Evolutionary conservation across 2,113 vertebrate species (phyloP).

Genomic region (Ictidomys tridecemlineatus): DNA sequence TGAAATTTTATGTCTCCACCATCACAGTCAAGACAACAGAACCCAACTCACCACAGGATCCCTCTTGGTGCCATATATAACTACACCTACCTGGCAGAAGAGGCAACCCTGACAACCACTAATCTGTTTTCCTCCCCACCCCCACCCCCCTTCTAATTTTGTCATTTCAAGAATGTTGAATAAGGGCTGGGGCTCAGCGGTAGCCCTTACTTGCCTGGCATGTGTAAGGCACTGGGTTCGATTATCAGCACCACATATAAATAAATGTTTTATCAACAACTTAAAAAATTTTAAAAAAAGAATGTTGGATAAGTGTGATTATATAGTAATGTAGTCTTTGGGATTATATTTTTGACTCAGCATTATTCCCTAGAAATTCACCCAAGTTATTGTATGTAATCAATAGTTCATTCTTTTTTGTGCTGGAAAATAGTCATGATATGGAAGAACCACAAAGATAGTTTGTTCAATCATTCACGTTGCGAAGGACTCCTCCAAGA

Average conservation of each 20-base stretch:
- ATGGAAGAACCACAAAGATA: background rate
- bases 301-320: background rate
- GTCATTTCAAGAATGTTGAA: background rate
- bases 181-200: background rate
- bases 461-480: background rate
- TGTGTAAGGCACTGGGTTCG: too few relatives aligned
- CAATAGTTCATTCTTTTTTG: background rate
- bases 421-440: background rate
- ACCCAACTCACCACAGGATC: background rate
- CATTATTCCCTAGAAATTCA: constrained; percentile 5
- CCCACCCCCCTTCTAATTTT: background rate
- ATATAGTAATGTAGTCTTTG: background rate
- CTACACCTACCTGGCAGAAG: background rate
- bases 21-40: background rate
- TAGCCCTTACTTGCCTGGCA: too few relatives aligned
- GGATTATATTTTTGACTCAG: background rate
- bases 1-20: background rate
- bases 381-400: background rate
- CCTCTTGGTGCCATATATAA: background rate
- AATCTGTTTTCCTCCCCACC: background rate
- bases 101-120: background rate
- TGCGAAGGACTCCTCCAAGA: background rate
- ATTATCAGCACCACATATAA: too few relatives aligned
- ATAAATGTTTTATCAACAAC: too few relatives aligned
- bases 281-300: background rate